Percentiles rank a stretch among this genome's conserved stretches.
Conservation (phyloP, 1,140 invertebrate genomes). For the Neotoxoptera formosana region DNA sequence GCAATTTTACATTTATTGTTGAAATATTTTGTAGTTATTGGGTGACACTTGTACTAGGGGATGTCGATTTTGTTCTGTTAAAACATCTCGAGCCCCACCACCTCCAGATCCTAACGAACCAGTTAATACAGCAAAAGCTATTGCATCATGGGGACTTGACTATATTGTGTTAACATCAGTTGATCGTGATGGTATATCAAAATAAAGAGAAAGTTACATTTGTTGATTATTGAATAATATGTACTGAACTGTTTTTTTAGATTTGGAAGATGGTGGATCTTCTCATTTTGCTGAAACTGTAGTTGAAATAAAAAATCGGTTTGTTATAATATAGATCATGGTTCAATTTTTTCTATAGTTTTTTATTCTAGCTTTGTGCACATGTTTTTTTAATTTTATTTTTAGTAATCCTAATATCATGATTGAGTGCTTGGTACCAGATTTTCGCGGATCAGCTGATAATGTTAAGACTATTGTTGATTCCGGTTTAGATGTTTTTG, state of each 20-base stretch:
- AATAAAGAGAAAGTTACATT: not conserved
- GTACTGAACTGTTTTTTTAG: constrained; percentile 65
- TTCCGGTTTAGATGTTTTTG: constrained; percentile 91
- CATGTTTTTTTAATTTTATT: not conserved
- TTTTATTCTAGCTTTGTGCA: not conserved
- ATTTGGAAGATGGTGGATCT: constrained; percentile 91
- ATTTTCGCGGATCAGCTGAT: constrained; percentile 87
- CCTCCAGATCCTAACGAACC: constrained; percentile 92
- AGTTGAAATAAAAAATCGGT: constrained; percentile 76
- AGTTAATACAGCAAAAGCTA: constrained; percentile 89
- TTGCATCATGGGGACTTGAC: constrained; percentile 93
- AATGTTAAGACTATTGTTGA: constrained; percentile 80
- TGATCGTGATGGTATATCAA: constrained; percentile 84
- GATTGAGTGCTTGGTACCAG: constrained; percentile 97
- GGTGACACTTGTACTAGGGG: constrained; percentile 91
- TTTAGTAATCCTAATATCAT: constrained; percentile 82
- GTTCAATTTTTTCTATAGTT: not conserved
- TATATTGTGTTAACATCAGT: constrained; percentile 99
- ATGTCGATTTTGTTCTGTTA: constrained; percentile 98
- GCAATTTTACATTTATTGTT: not conserved
- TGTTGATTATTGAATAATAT: constrained; percentile 22
- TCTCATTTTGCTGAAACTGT: constrained; percentile 93
- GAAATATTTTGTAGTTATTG: constrained; percentile 73
- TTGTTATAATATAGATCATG: constrained; percentile 60
- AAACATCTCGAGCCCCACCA: constrained; percentile 91